Base-by-base conservation (phyloP, 1,140 invertebrate genomes). In the Penaeus indicus region DNA sequence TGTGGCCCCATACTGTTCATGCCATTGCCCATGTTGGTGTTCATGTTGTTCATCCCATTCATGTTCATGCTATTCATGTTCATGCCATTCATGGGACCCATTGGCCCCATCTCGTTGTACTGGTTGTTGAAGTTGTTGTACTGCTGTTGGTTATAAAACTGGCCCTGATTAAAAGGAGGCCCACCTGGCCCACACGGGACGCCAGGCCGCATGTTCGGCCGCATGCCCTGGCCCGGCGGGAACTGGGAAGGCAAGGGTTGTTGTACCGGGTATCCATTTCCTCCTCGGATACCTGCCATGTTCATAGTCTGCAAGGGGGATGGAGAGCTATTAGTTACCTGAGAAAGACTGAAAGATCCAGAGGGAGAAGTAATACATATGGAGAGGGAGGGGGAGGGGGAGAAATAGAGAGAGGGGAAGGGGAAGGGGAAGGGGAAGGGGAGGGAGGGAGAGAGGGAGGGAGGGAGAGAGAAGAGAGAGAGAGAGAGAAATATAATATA, bases 101-200 rank as follows among this genome's bases (percentile, higher is more conserved):
- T 93, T 18, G 81, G 82, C 42, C 89, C 91, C 90, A 92, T 90
- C 90, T 93, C 94, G 88, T 93, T 93, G 91, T 95, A 95, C 86
- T 93, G 93, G 89, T 93, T 93, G 78, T 93, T 93, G 91, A 94
- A 94, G 81, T 85, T 86, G 62, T 86, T 85, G 84, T 91, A 91
- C 88, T 91, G 90, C 69, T 78, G 78, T 54, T 91, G 90, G 72
- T 86, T 83, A 61, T 90, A 86, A 42, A 78, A 90, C 85, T 90
- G 89, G 83, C 82, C 85, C 86, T 89, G 88, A 81, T 64, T 80
- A 69, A 91, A 89, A 81, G 90, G 77, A 32, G 91, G 85, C 47
- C 87, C 90, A 84, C 90, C 85, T 10, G 89, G 89, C 11, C 77
- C 83, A 63, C 88, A 88, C 19, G 89, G 89, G 22, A 88, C 86